phyloP scores from a whole-genome alignment of 1,140 invertebrate genomes.

The Muscidifurax raptorellus region DNA sequence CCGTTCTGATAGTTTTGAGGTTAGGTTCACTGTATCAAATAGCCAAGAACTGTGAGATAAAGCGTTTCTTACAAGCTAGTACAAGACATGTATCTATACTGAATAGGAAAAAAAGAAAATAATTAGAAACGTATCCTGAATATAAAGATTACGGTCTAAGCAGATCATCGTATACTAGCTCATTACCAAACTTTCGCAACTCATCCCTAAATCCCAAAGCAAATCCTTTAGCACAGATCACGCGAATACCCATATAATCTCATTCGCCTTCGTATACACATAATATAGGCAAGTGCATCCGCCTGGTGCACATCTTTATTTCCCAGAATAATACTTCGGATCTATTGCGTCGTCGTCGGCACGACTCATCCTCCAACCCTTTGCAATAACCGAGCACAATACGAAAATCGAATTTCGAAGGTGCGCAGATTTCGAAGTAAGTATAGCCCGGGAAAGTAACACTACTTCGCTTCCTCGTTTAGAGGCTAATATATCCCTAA shows the following conservation, averaged over 20 bases:
- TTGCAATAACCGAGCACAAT: neutral
- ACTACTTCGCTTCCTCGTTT: neutral
- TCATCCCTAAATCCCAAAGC: neutral
- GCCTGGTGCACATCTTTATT: neutral
- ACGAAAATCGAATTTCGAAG: constrained; percentile 44
- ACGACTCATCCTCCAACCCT: constrained; percentile 18
- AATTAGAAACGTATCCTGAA: too few relatives aligned
- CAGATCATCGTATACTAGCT: neutral
- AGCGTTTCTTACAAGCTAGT: too few relatives aligned
- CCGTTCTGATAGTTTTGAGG: too few relatives aligned
- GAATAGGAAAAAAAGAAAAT: too few relatives aligned
- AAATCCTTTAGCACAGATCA: neutral
- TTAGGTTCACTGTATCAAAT: too few relatives aligned
- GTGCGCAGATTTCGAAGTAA: neutral
- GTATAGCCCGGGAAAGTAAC: neutral
- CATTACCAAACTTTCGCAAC: neutral
- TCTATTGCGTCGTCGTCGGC: neutral
- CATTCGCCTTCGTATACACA: too few relatives aligned
- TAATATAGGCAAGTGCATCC: neutral
- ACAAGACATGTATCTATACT: too few relatives aligned
- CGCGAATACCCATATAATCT: neutral
- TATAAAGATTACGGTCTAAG: neutral
- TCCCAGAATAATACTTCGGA: neutral
- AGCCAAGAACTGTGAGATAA: too few relatives aligned
- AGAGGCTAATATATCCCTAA: constrained; percentile 22